Evolutionary conservation across 35 echinoderm and acorn worm species (phyloP).

Genomic region (Lytechinus variegatus): DNA sequence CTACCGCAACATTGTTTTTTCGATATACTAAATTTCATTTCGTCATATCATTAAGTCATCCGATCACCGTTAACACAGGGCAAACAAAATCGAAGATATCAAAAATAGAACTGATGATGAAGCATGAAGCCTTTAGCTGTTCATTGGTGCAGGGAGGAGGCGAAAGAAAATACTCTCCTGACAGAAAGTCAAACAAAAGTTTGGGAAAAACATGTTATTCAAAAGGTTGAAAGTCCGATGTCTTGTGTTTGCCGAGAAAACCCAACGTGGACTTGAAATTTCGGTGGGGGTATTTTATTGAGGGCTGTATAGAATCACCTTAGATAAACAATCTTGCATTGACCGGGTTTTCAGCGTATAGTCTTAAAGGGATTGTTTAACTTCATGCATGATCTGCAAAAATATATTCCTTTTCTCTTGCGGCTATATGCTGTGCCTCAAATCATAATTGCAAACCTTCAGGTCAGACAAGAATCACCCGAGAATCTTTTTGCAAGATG

Average conservation of each 20-base stretch:
- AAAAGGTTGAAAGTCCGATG: background rate
- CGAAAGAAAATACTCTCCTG: background rate
- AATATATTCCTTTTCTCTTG: too few relatives aligned
- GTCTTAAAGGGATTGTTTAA: background rate
- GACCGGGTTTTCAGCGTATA: background rate
- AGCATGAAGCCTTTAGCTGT: background rate
- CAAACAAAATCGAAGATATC: background rate
- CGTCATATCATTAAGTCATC: background rate
- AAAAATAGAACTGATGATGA: background rate
- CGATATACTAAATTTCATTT: background rate
- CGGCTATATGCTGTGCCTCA: too few relatives aligned
- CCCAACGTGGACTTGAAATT: background rate
- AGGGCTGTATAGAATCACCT: background rate
- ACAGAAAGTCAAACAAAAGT: constrained; percentile 6
- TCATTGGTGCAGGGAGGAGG: background rate
- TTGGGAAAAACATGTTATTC: background rate
- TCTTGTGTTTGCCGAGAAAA: constrained; percentile 1
- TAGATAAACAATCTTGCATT: background rate
- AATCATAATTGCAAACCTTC: too few relatives aligned
- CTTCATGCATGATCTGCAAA: too few relatives aligned
- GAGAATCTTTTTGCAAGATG: too few relatives aligned
- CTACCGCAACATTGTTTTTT: background rate
- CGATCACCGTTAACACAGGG: background rate
- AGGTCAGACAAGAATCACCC: too few relatives aligned
- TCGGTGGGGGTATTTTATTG: background rate